These are phyloP conservation scores for Mizuhopecten yessoensis DNA, from an alignment of 1,140 invertebrate genomes.

Conservation along the genomic window DNA sequence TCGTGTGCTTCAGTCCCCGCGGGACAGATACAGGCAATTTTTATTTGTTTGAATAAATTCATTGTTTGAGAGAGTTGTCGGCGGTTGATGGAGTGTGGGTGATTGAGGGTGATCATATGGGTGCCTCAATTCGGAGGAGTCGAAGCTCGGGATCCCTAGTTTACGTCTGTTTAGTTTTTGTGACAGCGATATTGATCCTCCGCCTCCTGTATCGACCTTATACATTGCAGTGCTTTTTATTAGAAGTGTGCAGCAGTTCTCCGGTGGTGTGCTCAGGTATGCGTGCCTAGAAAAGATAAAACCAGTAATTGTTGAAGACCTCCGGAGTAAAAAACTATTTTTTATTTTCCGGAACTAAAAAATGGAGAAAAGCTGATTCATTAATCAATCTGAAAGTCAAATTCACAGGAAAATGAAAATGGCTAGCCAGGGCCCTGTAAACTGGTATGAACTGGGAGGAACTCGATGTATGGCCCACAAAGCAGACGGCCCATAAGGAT, in stretches of 20 bases:
- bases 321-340: not conserved
- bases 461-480: not conserved
- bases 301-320: not conserved
- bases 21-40: not conserved
- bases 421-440: not conserved
- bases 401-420: not conserved
- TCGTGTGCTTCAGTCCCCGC: no score
- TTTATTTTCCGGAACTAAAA: not conserved
- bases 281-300: not conserved
- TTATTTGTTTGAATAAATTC: conserved; percentile 6
- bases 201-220: conserved; percentile 14
- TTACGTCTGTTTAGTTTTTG: conserved; percentile 30
- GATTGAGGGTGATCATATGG: not conserved
- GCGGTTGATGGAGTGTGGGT: not conserved
- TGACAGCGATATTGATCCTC: conserved; percentile 14
- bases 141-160: not conserved
- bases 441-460: not conserved
- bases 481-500: not conserved
- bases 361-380: not conserved
- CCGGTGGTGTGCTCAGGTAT: conserved; percentile 30
- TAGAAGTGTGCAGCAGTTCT: not conserved
- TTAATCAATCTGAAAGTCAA: not conserved
- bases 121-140: not conserved
- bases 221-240: conserved; percentile 24
- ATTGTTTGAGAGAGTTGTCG: not conserved